These are phyloP conservation scores for Scyliorhinus canicula DNA, from an alignment of 2,797 vertebrate species.

Conservation along the genomic window DNA sequence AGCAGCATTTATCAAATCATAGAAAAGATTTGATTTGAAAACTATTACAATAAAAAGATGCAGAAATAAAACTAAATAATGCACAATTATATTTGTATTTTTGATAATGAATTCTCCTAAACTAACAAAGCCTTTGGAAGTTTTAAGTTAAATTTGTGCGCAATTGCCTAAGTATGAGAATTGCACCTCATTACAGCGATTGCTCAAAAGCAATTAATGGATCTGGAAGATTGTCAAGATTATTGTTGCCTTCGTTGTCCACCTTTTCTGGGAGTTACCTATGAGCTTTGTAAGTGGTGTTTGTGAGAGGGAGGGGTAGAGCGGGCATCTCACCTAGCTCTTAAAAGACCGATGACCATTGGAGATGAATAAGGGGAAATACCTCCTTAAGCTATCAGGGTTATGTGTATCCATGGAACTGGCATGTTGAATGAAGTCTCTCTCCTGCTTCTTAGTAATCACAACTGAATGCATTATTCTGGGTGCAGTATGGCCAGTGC, in stretches of 20 bases:
- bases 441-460: not conserved
- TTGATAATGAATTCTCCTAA: not conserved
- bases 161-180: not conserved
- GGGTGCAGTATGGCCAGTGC: not conserved
- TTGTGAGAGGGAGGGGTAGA: not conserved
- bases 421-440: not conserved
- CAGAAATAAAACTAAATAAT: not conserved
- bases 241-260: not conserved
- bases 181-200: not conserved
- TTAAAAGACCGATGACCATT: not conserved
- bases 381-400: not conserved
- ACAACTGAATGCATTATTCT: not conserved
- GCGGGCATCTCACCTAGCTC: not conserved
- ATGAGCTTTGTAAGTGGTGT: not conserved
- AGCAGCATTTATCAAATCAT: slow-evolving; percentile 36
- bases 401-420: not conserved
- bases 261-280: not conserved
- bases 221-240: not conserved
- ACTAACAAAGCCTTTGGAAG: not conserved
- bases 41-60: not conserved
- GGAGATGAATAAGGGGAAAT: not conserved
- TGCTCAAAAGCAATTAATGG: not conserved
- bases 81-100: not conserved
- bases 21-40: not conserved
- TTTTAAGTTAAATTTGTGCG: not conserved